A percentile compares a stretch with the other conserved stretches of the same genome.
phyloP scores from a whole-genome alignment of 1,140 invertebrate species.

The Nixonia krombeini region DNA sequence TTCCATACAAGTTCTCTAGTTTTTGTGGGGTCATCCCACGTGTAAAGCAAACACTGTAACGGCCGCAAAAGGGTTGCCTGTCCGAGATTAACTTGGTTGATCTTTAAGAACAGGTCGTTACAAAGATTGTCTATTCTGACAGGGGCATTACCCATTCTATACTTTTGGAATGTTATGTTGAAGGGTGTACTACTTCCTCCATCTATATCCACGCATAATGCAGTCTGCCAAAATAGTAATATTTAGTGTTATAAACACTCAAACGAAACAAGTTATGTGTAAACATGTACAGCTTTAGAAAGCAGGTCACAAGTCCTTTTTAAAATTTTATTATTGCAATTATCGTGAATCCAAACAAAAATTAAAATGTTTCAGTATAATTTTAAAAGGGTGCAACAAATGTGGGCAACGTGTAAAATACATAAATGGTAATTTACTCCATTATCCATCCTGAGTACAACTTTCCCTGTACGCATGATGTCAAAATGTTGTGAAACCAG shows the following conservation, averaged over 20 bases:
- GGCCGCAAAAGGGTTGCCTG: constrained; percentile 84
- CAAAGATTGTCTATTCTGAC: constrained; percentile 86
- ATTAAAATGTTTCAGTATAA: background rate
- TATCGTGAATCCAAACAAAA: background rate
- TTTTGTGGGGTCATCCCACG: constrained; percentile 88
- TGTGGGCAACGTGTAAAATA: constrained; percentile 1
- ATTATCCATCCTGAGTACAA: constrained; percentile 86
- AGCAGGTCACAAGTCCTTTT: too few relatives aligned
- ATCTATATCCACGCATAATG: constrained; percentile 80
- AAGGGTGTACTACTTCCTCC: constrained; percentile 82
- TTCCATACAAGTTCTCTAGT: constrained; percentile 84
- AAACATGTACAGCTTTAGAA: too few relatives aligned
- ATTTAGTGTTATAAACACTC: too few relatives aligned
- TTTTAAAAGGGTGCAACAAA: background rate
- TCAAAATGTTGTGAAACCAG: constrained; percentile 84
- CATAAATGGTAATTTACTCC: constrained; percentile 74
- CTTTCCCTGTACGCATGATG: constrained; percentile 78
- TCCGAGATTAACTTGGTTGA: constrained; percentile 81
- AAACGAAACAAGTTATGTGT: too few relatives aligned
- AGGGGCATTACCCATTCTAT: constrained; percentile 80
- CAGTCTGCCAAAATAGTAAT: constrained; percentile 76
- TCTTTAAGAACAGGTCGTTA: constrained; percentile 85
- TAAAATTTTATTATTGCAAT: too few relatives aligned
- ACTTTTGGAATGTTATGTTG: constrained; percentile 80
- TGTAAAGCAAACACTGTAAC: constrained; percentile 84